Evolutionary conservation across 2,797 vertebrate genomes (phyloP).

Genomic region (Australoheros facetus): DNA sequence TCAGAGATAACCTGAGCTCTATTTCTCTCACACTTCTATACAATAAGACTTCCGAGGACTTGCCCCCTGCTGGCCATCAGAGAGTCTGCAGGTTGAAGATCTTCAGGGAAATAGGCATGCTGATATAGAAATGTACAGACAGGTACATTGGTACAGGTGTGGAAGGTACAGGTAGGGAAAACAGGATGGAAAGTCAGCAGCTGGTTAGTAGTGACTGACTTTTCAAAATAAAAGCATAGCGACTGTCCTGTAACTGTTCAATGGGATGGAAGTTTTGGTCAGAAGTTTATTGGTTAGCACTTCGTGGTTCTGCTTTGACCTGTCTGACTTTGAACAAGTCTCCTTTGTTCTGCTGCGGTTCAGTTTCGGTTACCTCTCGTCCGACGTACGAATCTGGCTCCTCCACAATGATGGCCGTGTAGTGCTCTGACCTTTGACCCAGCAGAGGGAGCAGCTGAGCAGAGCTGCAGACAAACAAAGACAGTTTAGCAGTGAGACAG

Average conservation of each 20-base stretch:
- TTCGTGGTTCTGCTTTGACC: not conserved
- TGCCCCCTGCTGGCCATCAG: not conserved
- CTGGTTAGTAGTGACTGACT: not conserved
- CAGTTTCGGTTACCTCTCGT: constrained; percentile 56
- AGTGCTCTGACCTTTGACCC: constrained; percentile 66
- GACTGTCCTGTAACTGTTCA: not conserved
- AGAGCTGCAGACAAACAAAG: constrained; percentile 42
- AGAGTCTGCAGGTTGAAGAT: not conserved
- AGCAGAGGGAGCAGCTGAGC: constrained; percentile 65
- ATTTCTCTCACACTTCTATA: not conserved
- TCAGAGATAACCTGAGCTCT: not conserved
- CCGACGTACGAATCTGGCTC: constrained; percentile 62
- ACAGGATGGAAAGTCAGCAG: not conserved
- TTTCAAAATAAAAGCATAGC: not conserved
- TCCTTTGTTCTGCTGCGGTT: not conserved
- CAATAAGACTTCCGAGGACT: not conserved
- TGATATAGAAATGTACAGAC: not conserved
- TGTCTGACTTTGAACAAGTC: not conserved
- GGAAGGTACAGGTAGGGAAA: too few species aligned
- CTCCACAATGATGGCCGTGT: constrained; percentile 62
- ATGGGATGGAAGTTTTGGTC: not conserved
- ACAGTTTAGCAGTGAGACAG: not conserved
- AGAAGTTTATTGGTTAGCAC: not conserved
- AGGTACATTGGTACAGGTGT: not conserved
- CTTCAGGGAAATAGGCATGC: not conserved